Conservation (phyloP, 2,888 invertebrate genomes). For the Selenia dentaria region DNA sequence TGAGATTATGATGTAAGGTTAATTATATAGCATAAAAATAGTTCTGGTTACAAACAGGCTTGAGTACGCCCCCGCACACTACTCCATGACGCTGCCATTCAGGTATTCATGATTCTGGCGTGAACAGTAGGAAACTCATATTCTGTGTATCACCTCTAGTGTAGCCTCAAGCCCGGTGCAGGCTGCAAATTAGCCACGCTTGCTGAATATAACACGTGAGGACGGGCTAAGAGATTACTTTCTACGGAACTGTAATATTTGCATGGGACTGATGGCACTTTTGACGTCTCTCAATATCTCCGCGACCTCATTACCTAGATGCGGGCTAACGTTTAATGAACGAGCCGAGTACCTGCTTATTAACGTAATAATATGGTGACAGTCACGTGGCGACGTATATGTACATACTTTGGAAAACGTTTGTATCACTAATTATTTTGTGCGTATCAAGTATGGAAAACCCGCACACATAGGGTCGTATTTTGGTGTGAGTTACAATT, state of each 20-base stretch:
- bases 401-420: too few relatives aligned
- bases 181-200: constrained; percentile 71
- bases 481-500: too few relatives aligned
- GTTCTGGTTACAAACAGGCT: too few relatives aligned
- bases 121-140: background rate
- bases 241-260: constrained; percentile 54
- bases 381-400: too few relatives aligned
- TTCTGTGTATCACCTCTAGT: constrained; percentile 7
- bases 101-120: too few relatives aligned
- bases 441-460: too few relatives aligned
- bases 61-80: too few relatives aligned
- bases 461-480: too few relatives aligned
- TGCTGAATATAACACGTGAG: constrained; percentile 65
- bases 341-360: background rate
- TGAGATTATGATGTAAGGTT: too few relatives aligned
- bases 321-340: constrained; percentile 9
- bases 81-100: too few relatives aligned
- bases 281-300: constrained; percentile 18
- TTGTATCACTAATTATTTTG: too few relatives aligned
- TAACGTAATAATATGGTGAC: background rate
- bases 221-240: constrained; percentile 67
- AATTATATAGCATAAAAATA: too few relatives aligned
- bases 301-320: constrained; percentile 18
- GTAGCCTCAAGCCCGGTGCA: constrained; percentile 47
- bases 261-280: constrained; percentile 32